These are phyloP conservation scores for Catocala nupta DNA, from an alignment of 2,888 invertebrate genomes.

Conservation along the genomic window DNA sequence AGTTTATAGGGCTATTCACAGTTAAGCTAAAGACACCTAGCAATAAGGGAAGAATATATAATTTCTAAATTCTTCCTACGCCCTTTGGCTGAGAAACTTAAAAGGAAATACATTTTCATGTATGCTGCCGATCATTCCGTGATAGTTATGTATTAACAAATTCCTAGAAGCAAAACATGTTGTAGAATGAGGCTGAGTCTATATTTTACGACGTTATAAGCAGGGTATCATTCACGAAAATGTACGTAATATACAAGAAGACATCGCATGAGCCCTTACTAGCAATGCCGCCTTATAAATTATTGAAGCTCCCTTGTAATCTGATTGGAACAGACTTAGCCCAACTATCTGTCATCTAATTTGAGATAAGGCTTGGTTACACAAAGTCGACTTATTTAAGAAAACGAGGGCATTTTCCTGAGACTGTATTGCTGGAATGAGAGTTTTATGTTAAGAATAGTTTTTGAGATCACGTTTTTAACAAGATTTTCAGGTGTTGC, in stretches of 20 bases:
- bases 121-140: too few relatives aligned
- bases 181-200: too few relatives aligned
- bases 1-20: too few relatives aligned
- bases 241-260: conserved; percentile 12
- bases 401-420: neutral
- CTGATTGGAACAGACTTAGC: conserved; percentile 43
- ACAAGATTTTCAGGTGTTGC: neutral
- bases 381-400: conserved; percentile 3
- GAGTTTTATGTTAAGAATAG: neutral
- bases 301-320: conserved; percentile 46
- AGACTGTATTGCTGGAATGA: neutral
- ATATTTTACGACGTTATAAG: too few relatives aligned
- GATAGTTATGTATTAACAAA: too few relatives aligned
- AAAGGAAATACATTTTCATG: too few relatives aligned
- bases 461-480: neutral
- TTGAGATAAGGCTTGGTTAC: conserved; percentile 26
- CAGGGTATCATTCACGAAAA: conserved; percentile 4
- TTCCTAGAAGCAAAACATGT: too few relatives aligned
- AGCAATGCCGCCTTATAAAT: conserved; percentile 45
- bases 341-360: conserved; percentile 41
- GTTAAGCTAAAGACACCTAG: too few relatives aligned
- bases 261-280: neutral
- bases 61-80: too few relatives aligned
- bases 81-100: too few relatives aligned
- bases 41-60: too few relatives aligned